Evolutionary conservation across 2,113 vertebrate species (phyloP).

Genomic region (Forbesichthys agassizii): DNA sequence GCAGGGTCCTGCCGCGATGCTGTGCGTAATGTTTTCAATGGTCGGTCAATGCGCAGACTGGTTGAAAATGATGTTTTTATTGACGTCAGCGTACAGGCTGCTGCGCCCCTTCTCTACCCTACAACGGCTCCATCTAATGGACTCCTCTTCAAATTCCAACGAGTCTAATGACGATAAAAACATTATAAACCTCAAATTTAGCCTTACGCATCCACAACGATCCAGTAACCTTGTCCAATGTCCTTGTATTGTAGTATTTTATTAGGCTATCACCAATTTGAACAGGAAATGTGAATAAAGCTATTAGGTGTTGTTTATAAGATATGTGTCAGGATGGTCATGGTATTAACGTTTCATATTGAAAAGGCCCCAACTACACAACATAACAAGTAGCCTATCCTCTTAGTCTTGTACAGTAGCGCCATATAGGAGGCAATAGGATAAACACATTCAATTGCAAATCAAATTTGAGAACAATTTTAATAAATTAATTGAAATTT

Average conservation of each 20-base stretch:
- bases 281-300: too few relatives aligned
- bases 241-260: neutral
- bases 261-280: neutral
- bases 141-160: constrained; percentile 47
- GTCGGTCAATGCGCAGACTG: constrained; percentile 72
- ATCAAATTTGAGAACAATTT: constrained; percentile 42
- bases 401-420: too few relatives aligned
- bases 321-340: too few relatives aligned
- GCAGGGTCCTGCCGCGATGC: constrained; percentile 61
- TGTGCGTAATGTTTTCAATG: constrained; percentile 73
- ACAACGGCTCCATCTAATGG: constrained; percentile 63
- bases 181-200: neutral
- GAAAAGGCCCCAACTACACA: too few relatives aligned
- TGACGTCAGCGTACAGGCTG: constrained; percentile 70
- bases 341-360: too few relatives aligned
- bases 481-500: constrained; percentile 75
- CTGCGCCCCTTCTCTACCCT: neutral
- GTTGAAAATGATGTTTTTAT: constrained; percentile 72
- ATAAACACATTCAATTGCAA: neutral
- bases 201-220: neutral
- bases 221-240: neutral
- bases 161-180: constrained; percentile 21
- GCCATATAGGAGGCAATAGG: too few relatives aligned
- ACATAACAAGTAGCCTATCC: too few relatives aligned
- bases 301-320: too few relatives aligned